Evolutionary conservation across 2,113 vertebrate species (phyloP), one percentile per base, ranked within the genome.

Genomic region (Lycaon pictus): DNA sequence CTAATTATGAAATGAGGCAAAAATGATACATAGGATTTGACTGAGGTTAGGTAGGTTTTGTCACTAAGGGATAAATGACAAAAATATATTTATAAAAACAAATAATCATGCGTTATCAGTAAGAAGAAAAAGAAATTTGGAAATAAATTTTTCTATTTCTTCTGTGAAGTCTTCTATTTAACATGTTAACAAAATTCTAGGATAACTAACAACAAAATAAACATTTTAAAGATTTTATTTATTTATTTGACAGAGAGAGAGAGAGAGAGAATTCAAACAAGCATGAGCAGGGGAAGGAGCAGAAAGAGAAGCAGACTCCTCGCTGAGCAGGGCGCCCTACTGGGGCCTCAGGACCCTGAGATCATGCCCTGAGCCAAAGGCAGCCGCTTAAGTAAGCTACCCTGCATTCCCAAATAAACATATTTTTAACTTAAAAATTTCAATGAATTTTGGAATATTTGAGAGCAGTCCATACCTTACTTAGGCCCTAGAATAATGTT

Each of bases 31-130:
- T 55, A 58, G 22, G 32, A 92, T 71, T 65, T 94, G n/a, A 63
- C 20, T 55, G 27, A 91, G 13, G 16, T 53, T 90, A 88, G 43
- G 15, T 15, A 88, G 17, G 12, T 53, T 90, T 76, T 65, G 11
- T 89, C 25, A 85, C 69, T 60, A 58, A 67, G 20, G 51, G 53
- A 65, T 10, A 37, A 94, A 79, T 67, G 71, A 76, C 19, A 80
- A 93, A 96, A 88, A 58, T 48, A 86, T 71, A 95, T 74, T 56
- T 92, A 93, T 16, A 69, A 8, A 88, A 88, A 82, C 20, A 90
- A 84, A 97, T 79, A 67, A 84, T 83, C 23, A 90, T 11, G 27
- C 4, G 27, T 2, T 72, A 81, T 77, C 17, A 94, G 16, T 88
- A 77, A 79, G 2, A 58, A 95, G 67, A 82, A 96, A 97, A 65